Evolutionary conservation across 1,140 invertebrate species (phyloP), one percentile per base, ranked within the genome.

Genomic region (Drosophila ercepeae): DNA sequence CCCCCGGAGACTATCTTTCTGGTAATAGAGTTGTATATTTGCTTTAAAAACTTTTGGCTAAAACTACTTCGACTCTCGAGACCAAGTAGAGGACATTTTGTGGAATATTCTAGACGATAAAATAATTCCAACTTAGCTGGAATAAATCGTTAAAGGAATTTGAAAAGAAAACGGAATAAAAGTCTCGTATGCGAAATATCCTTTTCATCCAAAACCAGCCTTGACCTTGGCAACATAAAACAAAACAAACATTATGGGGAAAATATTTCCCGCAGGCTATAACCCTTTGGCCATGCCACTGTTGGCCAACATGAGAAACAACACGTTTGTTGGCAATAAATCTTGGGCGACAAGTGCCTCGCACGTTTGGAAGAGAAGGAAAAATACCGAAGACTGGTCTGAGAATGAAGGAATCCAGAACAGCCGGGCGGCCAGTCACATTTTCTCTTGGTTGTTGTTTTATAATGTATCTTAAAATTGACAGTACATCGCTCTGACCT

Each of bases 251-350:
- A 27, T 36, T 44, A 21, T 32, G 14, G 25, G 8, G 45, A 36
- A 71, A 53, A 34, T 49, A 46, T 61, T 59, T 77, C 68, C 61
- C 53, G 48, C 65, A 65, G 60, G 34, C 36, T 39, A 49, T 21
- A 78, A 78, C 32, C 68, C 68, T 57, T 61, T 50, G 29, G 7
- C 19, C 3, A 18, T 16, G 23, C 41, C 18, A 21, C n/a, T 13
- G n/a, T 14, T 59, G 59, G 44, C 21, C 58, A 49, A 61, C 48
- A 61, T 75, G 52, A 76, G 53, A 78, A 83, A 84, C 70, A 83
- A 63, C 79, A 86, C 81, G 79, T 83, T 55, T 29, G 34, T 25
- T 34, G 39, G 58, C 60, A 84, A 83, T 83, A 83, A 83, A 83
- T 83, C 81, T 64, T 83, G 71, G 58, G 53, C 60, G 53, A 55